Conservation (phyloP, 2,888 invertebrate genomes). For the Sipha maydis region DNA sequence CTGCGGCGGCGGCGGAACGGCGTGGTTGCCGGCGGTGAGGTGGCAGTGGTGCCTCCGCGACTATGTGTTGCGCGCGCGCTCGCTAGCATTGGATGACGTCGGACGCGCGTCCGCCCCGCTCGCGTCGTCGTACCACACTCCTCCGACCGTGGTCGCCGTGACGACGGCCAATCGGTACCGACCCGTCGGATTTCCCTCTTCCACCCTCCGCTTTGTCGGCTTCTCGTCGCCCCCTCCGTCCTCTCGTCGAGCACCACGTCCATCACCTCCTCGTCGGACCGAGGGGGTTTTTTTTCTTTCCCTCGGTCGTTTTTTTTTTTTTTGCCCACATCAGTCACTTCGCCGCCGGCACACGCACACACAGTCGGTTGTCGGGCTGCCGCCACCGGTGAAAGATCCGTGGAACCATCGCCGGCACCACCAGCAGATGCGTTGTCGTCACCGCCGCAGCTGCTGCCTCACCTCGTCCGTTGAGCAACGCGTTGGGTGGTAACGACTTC, state of each 20-base stretch:
- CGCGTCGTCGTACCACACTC: not conserved
- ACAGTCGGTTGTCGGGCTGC: not conserved
- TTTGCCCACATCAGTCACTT: constrained; percentile 54
- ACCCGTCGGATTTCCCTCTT: not conserved
- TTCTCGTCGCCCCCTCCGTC: no score
- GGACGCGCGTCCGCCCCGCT: constrained; percentile 5
- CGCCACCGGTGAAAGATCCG: not conserved
- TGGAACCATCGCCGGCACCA: not conserved
- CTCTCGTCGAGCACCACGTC: not conserved
- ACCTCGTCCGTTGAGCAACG: not conserved
- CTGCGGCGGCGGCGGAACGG: not conserved
- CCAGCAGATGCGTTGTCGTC: not conserved
- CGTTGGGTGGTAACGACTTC: not conserved
- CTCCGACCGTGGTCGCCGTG: not conserved
- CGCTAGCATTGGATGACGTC: constrained; percentile 36
- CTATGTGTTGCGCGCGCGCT: constrained; percentile 7
- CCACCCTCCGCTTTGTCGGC: no score
- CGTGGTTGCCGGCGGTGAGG: not conserved
- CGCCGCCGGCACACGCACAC: constrained; percentile 46
- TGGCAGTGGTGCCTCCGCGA: not conserved
- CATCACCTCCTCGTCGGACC: not conserved
- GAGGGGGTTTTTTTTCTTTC: constrained; percentile 15
- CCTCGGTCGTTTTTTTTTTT: constrained; percentile 1
- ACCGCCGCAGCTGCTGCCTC: not conserved
- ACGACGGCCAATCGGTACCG: constrained; percentile 39